Base-by-base conservation (phyloP, 2,113 vertebrate genomes). In the Mesitornis unicolor region DNA sequence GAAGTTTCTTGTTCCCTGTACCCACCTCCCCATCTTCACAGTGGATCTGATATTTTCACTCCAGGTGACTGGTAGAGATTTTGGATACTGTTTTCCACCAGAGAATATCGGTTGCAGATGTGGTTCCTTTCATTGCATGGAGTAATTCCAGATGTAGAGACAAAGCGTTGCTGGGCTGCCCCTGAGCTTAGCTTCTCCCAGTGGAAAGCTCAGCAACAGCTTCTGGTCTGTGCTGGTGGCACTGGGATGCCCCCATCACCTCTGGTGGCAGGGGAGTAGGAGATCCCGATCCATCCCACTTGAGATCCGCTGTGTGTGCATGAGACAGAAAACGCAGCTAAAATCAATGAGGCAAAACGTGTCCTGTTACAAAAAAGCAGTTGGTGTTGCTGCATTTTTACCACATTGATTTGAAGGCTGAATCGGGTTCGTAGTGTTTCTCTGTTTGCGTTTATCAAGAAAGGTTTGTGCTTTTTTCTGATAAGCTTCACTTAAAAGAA, bases 1-100 rank as follows among this genome's bases (percentile, higher is more conserved):
- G 96, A 97, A 96, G 90, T 95, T 97, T 92, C 64, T 63, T 29
- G 29, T 67, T 43, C 67, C 87, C 93, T 54, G 8, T 93, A 16
- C 93, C 47, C 79, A 78, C 82, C 56, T 94, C 75, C 79, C 48
- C 60, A 13, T 74, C 71, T 85, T 61, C 40, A 13, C 87, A 70
- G 42, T 17, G 67, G 84, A 11, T 88, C 53, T 87, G 81, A 13
- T 90, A 13, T 77, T 88, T 57, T 45, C 67, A 28, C 61, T 74
- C 47, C 90, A 87, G 61, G 33, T 92, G 56, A 17, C 71, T 69
- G 75, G 59, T 70, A 93, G 74, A 74, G 91, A 21, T 87, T n/a
- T n/a, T n/a, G n/a, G n/a, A n/a, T n/a, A n/a, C n/a, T n/a, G 40
- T 8, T 73, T 93, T 42, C 53, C 43, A 4, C 53, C 60, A 88